Conservation (phyloP, 2,888 invertebrate species). For the Argyresthia albistria region DNA sequence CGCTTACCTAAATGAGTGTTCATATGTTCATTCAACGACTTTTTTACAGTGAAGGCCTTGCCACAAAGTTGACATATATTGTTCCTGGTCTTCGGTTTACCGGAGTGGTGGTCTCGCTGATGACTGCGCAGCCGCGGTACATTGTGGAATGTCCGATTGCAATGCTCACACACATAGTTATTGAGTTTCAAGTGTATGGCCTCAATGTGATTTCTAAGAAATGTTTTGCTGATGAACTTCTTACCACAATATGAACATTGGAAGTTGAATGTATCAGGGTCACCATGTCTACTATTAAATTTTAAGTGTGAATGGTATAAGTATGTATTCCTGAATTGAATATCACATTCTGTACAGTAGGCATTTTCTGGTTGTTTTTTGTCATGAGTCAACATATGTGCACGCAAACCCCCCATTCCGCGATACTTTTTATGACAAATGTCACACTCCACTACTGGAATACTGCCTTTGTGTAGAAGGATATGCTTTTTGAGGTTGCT, state of each 20-base stretch:
- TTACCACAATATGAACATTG: background rate
- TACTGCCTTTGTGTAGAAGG: no score
- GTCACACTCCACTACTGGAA: no score
- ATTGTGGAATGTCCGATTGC: background rate
- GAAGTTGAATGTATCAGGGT: background rate
- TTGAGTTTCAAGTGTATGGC: background rate
- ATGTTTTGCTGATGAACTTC: background rate
- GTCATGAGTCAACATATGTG: no score
- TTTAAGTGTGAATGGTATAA: slow-evolving; percentile 10
- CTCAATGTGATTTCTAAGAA: background rate
- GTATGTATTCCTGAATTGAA: slow-evolving; percentile 11
- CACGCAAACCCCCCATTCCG: no score
- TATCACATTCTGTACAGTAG: slow-evolving; percentile 15
- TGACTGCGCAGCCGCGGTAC: background rate
- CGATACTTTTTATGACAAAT: no score
- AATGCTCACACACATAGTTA: background rate
- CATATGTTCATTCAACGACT: background rate
- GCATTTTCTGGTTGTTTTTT: background rate
- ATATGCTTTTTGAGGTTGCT: no score
- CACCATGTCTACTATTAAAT: background rate
- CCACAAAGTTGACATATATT: background rate
- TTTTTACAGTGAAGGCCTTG: background rate
- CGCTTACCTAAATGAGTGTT: slow-evolving; percentile 67
- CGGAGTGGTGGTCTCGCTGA: background rate
- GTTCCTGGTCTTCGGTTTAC: background rate